Base-by-base conservation (phyloP, 2,888 invertebrate genomes). In the Thyatira batis region DNA sequence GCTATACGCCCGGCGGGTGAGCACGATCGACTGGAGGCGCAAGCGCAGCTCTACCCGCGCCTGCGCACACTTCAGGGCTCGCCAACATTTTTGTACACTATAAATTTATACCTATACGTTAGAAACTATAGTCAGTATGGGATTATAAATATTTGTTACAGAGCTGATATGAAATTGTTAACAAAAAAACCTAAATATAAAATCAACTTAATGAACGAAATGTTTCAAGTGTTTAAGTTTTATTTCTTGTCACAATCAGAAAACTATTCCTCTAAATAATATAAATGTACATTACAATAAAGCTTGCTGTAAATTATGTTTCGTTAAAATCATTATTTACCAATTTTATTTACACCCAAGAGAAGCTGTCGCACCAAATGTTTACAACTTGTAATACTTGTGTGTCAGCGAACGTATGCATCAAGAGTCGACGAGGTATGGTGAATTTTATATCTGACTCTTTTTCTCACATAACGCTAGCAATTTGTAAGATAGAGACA, bases 11-110 rank as follows among this genome's bases (percentile, higher is more conserved):
- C 81, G 20, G 73, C 78, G 82, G 77, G 73, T 73, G 84, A 77
- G 73, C 87, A 82, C 88, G 85, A 84, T 76, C 81, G 86, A 90
- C 90, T 90, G 89, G 78, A 71, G 75, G 77, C 88, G 86, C 88
- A 79, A 75, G 88, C 90, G 90, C 89, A 85, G 60, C 78, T 80
- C 77, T 57, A 72, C 78, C 60, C 78, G 73, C 76, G 73, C 77
- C 78, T 73, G 75, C 69, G 77, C 73, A 74, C 67, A 74, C 73
- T 58, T 57, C 80, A 82, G 86, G 71, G 52, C 63, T 62, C 4
- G 55, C 0, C 67, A 89, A 89, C 88, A 69, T 82, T 89, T 82
- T 73, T 53, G 51, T 52, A 50, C 44, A 17, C n/a, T 39, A 17
- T 39, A 39, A 17, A 39, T 39, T 0, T 17, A 39, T 17, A 8